Percentiles rank a stretch among this genome's conserved stretches.
These are phyloP conservation scores for Halyomorpha halys DNA, from an alignment of 1,140 invertebrate genomes.

Conservation along the genomic window DNA sequence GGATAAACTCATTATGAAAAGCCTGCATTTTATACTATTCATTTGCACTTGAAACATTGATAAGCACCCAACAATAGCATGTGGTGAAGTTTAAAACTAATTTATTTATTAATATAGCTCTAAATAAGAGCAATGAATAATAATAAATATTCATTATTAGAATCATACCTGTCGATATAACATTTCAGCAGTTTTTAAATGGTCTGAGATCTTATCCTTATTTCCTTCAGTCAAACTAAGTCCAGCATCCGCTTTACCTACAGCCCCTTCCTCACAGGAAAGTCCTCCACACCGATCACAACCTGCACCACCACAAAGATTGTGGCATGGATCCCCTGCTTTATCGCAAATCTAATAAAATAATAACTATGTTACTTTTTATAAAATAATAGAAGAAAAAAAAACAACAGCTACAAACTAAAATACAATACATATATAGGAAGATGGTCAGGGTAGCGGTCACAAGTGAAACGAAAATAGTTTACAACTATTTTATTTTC, in stretches of 20 bases:
- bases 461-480: too few relatives aligned
- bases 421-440: too few relatives aligned
- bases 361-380: not conserved
- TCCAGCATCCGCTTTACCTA: slow-evolving; percentile 75
- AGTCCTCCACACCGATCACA: slow-evolving; percentile 83
- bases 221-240: slow-evolving; percentile 75
- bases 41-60: too few relatives aligned
- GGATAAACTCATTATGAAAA: too few relatives aligned
- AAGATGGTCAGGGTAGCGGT: too few relatives aligned
- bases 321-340: slow-evolving; percentile 74
- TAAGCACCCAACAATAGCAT: too few relatives aligned
- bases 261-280: slow-evolving; percentile 79
- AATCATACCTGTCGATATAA: slow-evolving; percentile 47
- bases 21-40: too few relatives aligned
- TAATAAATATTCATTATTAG: slow-evolving; percentile 20
- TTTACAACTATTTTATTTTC: too few relatives aligned
- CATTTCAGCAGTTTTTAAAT: slow-evolving; percentile 65
- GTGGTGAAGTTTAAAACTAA: too few relatives aligned
- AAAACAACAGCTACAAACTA: not conserved
- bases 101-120: too few relatives aligned
- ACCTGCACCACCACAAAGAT: slow-evolving; percentile 85
- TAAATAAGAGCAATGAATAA: too few relatives aligned
- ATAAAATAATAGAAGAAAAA: not conserved
- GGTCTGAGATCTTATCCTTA: slow-evolving; percentile 62
- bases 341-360: slow-evolving; percentile 71